Evolutionary conservation across 2,888 invertebrate genomes (phyloP).

Genomic region (Eupelmus urozonus): DNA sequence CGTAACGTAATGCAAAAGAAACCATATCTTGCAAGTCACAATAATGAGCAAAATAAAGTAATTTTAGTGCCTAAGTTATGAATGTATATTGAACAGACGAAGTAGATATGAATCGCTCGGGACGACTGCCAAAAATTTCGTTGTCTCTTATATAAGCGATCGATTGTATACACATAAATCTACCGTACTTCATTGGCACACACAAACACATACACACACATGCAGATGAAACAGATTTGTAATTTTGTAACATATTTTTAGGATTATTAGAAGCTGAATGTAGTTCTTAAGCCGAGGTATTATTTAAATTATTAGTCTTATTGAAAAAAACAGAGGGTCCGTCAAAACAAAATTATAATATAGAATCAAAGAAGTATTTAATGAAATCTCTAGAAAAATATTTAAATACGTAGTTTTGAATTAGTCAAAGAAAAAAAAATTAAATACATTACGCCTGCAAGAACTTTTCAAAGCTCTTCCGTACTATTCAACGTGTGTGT

Average conservation of each 20-base stretch:
- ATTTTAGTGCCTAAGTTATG: conserved; percentile 54
- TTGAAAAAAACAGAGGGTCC: conserved; percentile 27
- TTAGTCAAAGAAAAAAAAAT: conserved; percentile 20
- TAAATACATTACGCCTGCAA: conserved; percentile 23
- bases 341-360: conserved; percentile 33
- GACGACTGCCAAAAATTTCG: conserved; percentile 56
- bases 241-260: conserved; percentile 60
- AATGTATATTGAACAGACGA: conserved; percentile 40
- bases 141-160: conserved; percentile 32
- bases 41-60: conserved; percentile 40
- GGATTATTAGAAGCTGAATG: conserved; percentile 51
- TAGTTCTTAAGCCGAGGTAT: conserved; percentile 51
- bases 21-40: conserved; percentile 52
- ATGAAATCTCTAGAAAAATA: not conserved
- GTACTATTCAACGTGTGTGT: conserved; percentile 34
- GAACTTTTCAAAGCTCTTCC: conserved; percentile 48
- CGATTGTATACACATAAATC: conserved; percentile 37
- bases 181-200: conserved; percentile 51
- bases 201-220: conserved; percentile 3
- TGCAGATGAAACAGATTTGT: conserved; percentile 53
- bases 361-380: too few relatives aligned
- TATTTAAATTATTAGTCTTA: conserved; percentile 46
- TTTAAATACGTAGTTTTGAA: conserved; percentile 38
- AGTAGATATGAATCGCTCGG: conserved; percentile 21
- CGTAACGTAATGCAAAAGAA: conserved; percentile 36